Evolutionary conservation across 2,888 invertebrate species (phyloP), one percentile per base, ranked within the genome.

Genomic region (Panzeria rudis): DNA sequence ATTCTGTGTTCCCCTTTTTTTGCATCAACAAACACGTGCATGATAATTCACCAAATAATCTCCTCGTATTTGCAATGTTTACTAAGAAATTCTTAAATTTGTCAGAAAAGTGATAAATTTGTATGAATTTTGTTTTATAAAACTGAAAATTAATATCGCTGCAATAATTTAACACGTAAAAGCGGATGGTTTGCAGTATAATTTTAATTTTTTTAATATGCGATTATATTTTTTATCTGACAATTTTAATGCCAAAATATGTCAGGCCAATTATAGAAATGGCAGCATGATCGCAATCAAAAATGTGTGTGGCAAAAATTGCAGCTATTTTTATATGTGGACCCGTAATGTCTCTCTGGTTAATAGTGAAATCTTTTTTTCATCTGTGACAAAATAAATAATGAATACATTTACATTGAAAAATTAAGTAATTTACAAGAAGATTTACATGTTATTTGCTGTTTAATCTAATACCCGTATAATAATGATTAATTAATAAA

Each of bases 331-430:
- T 75, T 75, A 81, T 56, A 64, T 56, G 8, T 52, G 73, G 41
- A 41, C 7, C 73, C 68, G 35, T 44, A 41, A 80, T 59, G 80
- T 79, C 79, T 73, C 50, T 15, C 44, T 35, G 38, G 29, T 17
- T 50, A 44, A 15, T 35, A 50, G 38, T 35, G 38, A 13, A 6
- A 0, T 11, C 25, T 61, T 38, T 8, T 38, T 29, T 54, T 32
- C 25, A 11, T 20, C 35, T 69, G 54, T 62, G 75, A 69, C 69
- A 69, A 47, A 69, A 56, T 82, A 44, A 64, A 44, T 76, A 75
- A 82, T 76, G 69, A 69, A 76, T 69, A 69, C 25, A 82, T 82
- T 75, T 82, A 82, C 75, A 76, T 76, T 82, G 75, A 82, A 82
- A 69, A 82, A 82, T 76, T 75, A 69, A 76, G 69, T 69, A 62